Percentiles rank a stretch among this genome's conserved stretches.
These are phyloP conservation scores for Holothuria glaberrima DNA, from an alignment of 35 echinoderm and acorn worm species.

Conservation along the genomic window DNA sequence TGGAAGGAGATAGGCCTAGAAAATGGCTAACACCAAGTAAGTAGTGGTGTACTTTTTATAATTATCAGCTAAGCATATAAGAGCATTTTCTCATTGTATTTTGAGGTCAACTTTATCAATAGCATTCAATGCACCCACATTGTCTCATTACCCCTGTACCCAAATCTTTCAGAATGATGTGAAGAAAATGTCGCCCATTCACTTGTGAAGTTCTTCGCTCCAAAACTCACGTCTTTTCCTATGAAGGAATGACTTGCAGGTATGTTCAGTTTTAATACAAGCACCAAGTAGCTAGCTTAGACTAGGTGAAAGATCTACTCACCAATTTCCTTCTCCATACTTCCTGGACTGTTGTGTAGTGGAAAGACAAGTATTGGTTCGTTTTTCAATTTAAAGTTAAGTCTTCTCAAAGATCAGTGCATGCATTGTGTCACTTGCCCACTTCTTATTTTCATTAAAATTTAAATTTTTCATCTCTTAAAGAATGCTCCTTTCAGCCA, in stretches of 20 bases:
- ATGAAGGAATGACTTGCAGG: conserved; percentile 52
- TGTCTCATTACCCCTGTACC: too few relatives aligned
- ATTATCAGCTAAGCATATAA: neutral
- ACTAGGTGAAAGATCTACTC: too few relatives aligned
- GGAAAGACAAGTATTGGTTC: too few relatives aligned
- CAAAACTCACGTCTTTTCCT: conserved; percentile 31
- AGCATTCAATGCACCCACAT: too few relatives aligned
- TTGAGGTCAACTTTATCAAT: neutral
- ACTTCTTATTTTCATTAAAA: too few relatives aligned
- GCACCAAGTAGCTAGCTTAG: too few relatives aligned
- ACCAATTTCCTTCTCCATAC: too few relatives aligned
- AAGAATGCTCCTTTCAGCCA: conserved; percentile 56
- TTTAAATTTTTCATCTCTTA: neutral
- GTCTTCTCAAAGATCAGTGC: too few relatives aligned
- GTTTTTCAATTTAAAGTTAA: too few relatives aligned
- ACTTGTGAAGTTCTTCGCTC: conserved; percentile 27
- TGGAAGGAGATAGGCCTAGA: neutral
- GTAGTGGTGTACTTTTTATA: neutral
- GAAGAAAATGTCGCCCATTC: conserved; percentile 40
- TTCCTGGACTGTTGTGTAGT: too few relatives aligned
- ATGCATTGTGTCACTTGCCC: too few relatives aligned
- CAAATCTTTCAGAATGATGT: neutral
- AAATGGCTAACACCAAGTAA: conserved; percentile 8
- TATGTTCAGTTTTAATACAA: neutral
- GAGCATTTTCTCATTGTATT: neutral